A percentile compares a stretch with the other conserved stretches of the same genome.
These are phyloP conservation scores for Pagetopsis macropterus DNA, from an alignment of 2,797 vertebrate genomes.

Conservation along the genomic window DNA sequence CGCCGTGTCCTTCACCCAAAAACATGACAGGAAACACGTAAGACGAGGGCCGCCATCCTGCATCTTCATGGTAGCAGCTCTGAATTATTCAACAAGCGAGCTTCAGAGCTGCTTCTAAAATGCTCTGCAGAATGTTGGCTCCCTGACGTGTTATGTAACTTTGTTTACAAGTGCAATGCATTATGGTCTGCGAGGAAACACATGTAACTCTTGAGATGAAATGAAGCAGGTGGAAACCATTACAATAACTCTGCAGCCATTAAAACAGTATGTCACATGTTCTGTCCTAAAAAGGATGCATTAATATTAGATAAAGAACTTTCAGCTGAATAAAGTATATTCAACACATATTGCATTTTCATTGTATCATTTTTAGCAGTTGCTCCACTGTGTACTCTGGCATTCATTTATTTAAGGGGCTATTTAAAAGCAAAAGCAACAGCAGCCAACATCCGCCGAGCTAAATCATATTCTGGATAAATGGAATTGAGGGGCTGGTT, in stretches of 20 bases:
- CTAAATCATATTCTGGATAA: constrained; percentile 63
- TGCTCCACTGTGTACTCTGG: constrained; percentile 7
- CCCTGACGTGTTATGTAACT: constrained; percentile 59
- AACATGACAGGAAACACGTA: constrained; percentile 55
- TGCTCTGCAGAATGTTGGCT: constrained; percentile 37
- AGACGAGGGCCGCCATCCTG: constrained; percentile 34
- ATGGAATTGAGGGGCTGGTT: constrained; percentile 57
- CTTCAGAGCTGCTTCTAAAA: constrained; percentile 45
- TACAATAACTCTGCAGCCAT: constrained; percentile 9
- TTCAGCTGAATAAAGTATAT: constrained; percentile 9
- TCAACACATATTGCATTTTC: constrained; percentile 7
- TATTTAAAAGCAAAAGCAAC: constrained; percentile 49
- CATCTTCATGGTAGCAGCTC: constrained; percentile 33
- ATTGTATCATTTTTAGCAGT: constrained; percentile 32
- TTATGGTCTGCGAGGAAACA: constrained; percentile 17
- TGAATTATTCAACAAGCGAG: constrained; percentile 67
- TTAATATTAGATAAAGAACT: constrained; percentile 28
- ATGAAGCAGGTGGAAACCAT: constrained; percentile 32
- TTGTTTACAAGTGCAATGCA: constrained; percentile 55
- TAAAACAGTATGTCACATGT: neutral
- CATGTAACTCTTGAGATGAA: constrained; percentile 21
- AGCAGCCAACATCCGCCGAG: constrained; percentile 42
- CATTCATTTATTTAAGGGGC: constrained; percentile 47
- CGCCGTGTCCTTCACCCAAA: constrained; percentile 39
- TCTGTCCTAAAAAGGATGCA: neutral